Evolutionary conservation across 2,888 invertebrate species (phyloP), one percentile per base, ranked within the genome.

Genomic region (Macrosiphum euphorbiae): DNA sequence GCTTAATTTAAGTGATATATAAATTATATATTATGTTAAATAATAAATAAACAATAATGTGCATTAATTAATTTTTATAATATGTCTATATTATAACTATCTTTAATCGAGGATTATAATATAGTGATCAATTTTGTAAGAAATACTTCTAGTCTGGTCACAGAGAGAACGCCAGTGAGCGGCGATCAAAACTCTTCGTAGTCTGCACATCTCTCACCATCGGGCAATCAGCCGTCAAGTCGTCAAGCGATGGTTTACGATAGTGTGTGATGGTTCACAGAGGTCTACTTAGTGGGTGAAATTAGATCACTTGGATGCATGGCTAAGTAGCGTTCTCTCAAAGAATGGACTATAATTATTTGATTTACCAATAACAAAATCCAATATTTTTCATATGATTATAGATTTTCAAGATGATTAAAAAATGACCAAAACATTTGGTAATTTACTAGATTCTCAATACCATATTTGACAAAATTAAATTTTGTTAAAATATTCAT

Each of bases 1-100:
- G 61, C 3, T 26, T 26, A 95, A 95, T 44, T 44, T 95, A 95
- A 94, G 13, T 88, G 20, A 35, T 35, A 20, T 90, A 41, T 2
- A 87, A 87, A 35, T 35, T 78, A 78, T 5, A 58, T 5, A 26
- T 90, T 67, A 61, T 61, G 91, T 41, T 41, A 41, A 41, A 41
- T 58, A 88, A 50, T 24, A 58, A 24, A 26, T 26, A 58, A 58
- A 58, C 8, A 58, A 7, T 20, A 20, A 78, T 78, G 35, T 78
- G 35, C 78, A 20, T 78, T 16, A 35, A 78, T 78, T 35, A 35
- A 78, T 35, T 78, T 35, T 67, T n/a, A 67, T 13, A 67, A 67
- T 13, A 67, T n/a, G n/a, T 16, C 4, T 16, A 67, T 16, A 67
- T 67, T n/a, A 16, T n/a, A 67, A 67, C 24, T 67, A n/a, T n/a